Evolutionary conservation across 1,140 invertebrate species (phyloP), one percentile per base, ranked within the genome.

Genomic region (Zaprionus tsacasi): DNA sequence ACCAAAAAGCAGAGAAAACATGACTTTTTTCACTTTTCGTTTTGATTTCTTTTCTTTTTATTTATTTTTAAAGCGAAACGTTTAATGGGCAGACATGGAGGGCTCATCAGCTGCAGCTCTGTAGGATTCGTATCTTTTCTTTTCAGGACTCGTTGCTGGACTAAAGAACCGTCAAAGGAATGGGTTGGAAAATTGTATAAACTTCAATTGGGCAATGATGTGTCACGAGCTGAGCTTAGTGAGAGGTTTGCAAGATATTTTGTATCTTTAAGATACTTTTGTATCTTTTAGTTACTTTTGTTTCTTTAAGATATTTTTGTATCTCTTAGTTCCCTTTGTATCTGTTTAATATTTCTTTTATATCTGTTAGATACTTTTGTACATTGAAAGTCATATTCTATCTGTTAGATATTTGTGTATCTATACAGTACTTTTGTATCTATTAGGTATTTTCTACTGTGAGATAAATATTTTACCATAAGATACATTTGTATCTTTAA

Each of bases 61-160:
- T 83, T 80, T 83, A 89, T 69, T 21, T 21, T 21, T 21, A 82
- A 69, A 69, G 56, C 64, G 60, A 67, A 78, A 50, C 70, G 80
- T 73, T 80, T 74, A 88, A 70, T 73, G 48, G 79, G 64, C 40
- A 74, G 58, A 45, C 65, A 65, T 64, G 36, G 72, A 70, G 13
- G 21, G 40, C 70, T 27, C 27, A 17, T 66, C 11, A 45, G 27
- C 27, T 56, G 13, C 12, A 38, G n/a, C 52, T 43, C 36, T n/a
- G 38, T 54, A 57, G 66, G 59, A 74, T 60, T 68, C 64, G 11
- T 56, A 21, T 35, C 43, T 48, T 30, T 58, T 33, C 25, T n/a
- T 63, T 52, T 40, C 15, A 27, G 27, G 27, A 30, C 4, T 30
- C 38, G 13, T n/a, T 40, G 36, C 36, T 13, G 0, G 36, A 38